phyloP scores from a whole-genome alignment of 2,113 vertebrate genomes.

The Oreochromis aureus region DNA sequence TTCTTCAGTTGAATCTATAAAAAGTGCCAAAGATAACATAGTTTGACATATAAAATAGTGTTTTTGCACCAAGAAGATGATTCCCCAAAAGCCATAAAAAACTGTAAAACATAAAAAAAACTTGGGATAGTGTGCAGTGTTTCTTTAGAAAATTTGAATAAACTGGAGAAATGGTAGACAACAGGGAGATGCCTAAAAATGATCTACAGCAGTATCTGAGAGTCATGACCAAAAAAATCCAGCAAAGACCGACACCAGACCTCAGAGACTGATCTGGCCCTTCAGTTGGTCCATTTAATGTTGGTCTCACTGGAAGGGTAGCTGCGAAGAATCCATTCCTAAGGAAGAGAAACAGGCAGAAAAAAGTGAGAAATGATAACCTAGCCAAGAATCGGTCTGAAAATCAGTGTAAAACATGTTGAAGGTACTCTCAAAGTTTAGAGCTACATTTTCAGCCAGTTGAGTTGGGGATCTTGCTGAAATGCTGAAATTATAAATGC shows the following conservation, averaged over 20 bases:
- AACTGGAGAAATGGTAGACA: background rate
- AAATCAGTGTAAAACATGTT: background rate
- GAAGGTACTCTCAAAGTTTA: background rate
- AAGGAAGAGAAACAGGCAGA: background rate
- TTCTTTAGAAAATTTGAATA: background rate
- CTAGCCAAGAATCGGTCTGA: background rate
- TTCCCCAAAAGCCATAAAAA: background rate
- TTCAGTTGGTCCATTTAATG: background rate
- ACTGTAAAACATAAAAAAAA: background rate
- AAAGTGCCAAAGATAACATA: background rate
- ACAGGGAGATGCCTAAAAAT: background rate
- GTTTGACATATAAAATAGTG: background rate
- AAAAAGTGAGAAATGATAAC: background rate
- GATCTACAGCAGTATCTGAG: background rate
- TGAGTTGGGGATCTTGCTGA: background rate
- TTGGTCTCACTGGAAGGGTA: background rate
- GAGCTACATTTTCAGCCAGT: background rate
- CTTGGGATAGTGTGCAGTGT: background rate
- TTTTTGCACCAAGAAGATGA: background rate
- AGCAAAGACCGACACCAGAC: background rate
- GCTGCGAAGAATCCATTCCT: background rate
- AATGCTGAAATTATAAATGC: background rate
- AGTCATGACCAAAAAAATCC: background rate
- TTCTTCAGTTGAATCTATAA: background rate
- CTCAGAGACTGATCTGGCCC: background rate